Conservation (phyloP, 2,113 vertebrate species). For the Emydocephalus ijimae region DNA sequence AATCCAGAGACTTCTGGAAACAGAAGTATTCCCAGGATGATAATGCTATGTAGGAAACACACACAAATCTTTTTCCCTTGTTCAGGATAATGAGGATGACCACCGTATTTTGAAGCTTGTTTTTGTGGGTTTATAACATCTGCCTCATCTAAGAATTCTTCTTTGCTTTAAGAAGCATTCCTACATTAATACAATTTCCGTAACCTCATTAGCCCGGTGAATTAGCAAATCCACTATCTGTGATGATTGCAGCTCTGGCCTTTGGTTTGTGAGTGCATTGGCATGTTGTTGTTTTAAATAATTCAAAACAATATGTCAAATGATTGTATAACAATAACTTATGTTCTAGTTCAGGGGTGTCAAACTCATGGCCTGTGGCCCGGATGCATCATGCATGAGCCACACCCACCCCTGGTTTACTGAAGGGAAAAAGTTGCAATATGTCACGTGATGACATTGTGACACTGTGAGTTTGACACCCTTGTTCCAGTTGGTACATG, state of each 20-base stretch:
- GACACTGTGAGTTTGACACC: no score
- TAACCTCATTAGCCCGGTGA: not conserved
- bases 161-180: not conserved
- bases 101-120: not conserved
- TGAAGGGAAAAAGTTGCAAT: no score
- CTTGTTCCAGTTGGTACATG: not conserved
- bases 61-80: not conserved
- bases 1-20: not conserved
- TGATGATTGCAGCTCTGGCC: not conserved
- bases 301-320: not conserved
- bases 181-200: not conserved
- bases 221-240: not conserved
- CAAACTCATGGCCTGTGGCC: no score
- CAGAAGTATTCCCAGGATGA: not conserved
- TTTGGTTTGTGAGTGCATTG: not conserved
- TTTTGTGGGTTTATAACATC: not conserved
- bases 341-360: not conserved
- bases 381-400: no score
- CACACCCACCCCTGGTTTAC: no score
- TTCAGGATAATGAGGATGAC: not conserved
- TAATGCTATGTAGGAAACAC: not conserved
- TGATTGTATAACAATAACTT: not conserved
- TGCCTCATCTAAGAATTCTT: not conserved
- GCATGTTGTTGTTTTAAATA: not conserved
- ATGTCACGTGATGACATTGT: no score